A percentile compares a stretch with the other conserved stretches of the same genome.
These are phyloP conservation scores for Sphaerophoria taeniata DNA, from an alignment of 2,888 invertebrate species.

Conservation along the genomic window DNA sequence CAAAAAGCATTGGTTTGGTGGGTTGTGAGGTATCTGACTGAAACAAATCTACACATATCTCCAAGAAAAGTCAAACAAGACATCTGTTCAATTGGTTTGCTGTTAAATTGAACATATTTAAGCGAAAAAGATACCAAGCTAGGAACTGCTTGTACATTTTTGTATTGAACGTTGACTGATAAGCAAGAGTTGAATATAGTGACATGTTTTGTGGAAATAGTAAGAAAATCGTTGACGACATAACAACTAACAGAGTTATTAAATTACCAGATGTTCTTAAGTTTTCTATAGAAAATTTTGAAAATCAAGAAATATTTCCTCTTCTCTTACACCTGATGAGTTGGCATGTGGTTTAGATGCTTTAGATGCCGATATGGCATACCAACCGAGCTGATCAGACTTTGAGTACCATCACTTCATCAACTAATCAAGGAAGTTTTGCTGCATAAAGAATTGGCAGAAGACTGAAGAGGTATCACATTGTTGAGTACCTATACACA, in stretches of 20 bases:
- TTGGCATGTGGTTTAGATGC: no score
- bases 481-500: no score
- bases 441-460: no score
- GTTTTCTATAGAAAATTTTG: no score
- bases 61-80: background rate
- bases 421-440: no score
- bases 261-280: no score
- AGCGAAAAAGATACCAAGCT: background rate
- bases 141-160: slow-evolving; percentile 7
- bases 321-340: no score
- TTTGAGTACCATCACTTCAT: no score
- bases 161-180: background rate
- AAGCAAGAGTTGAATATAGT: slow-evolving; percentile 5
- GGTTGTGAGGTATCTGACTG: background rate
- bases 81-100: slow-evolving; percentile 8
- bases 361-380: no score
- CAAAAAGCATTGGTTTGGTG: slow-evolving; percentile 3
- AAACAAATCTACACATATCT: background rate
- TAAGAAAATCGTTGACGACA: background rate
- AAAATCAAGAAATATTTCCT: no score
- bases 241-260: background rate
- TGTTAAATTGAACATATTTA: slow-evolving; percentile 11
- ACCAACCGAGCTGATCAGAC: no score
- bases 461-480: no score
- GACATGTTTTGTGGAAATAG: slow-evolving; percentile 19